Base-by-base conservation (phyloP, 2,797 vertebrate species). In the Ambastaia sidthimunki region DNA sequence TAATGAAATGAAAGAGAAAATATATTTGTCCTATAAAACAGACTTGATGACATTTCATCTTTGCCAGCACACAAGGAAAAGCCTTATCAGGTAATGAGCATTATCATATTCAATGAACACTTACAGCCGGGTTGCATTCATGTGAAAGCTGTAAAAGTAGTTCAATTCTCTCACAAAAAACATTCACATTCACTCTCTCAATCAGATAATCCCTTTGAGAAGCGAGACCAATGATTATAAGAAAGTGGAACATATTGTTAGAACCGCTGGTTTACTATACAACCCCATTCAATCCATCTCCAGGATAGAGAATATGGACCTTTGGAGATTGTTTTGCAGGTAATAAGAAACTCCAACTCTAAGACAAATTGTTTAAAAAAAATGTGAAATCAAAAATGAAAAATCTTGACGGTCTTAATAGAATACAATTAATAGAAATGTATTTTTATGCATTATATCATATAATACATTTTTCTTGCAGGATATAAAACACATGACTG, bases 261-360 rank as follows among this genome's bases (percentile, higher is more conserved):
- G 78, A 89, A 88, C 81, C 48, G 92, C 74, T 60, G 96, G 95
- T 85, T 90, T 91, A 90, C 87, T 92, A 55, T 4, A 0, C 6
- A 72, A 0, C 86, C 74, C 89, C 80, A 94, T 96, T 79, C 82
- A 90, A 80, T 92, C 90, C 75, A 93, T 97, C 87, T 89, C 86
- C 78, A 95, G 96, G 90, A 95, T 97, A 89, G 95, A 97, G 86
- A 97, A 97, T 84, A 65, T 94, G 83, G 95, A 97, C 81, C 90
- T 97, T 78, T 97, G 94, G 96, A 94, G 96, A 82, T 91, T 96
- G 84, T 97, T 88, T 84, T 95, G 94, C 91, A 93, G 94, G 96
- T 96, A 87, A 90, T 91, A 44, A 15, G 0, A 5, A n/a, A 37
- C 1, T 37, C 34, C 34, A 37, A 37, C 34, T 7, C 1, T 37